Percentiles rank a stretch among this genome's conserved stretches.
These are phyloP conservation scores for Chrysolina americana DNA, from an alignment of 2,888 invertebrate species.

Conservation along the genomic window DNA sequence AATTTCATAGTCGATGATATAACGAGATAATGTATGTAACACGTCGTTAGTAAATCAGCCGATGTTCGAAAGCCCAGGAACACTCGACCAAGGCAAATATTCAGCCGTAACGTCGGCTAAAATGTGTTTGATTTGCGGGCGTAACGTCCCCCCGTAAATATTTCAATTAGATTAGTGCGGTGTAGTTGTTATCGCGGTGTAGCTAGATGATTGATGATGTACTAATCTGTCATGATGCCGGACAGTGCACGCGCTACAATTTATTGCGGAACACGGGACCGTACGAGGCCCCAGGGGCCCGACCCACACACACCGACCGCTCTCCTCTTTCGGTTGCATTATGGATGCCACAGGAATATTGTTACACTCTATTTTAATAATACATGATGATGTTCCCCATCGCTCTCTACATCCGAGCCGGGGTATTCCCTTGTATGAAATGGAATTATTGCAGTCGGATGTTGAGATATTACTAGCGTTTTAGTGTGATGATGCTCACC, in stretches of 20 bases:
- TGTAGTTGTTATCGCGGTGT: slow-evolving; percentile 61
- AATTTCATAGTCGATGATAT: neutral
- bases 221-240: slow-evolving; percentile 69
- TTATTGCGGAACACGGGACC: slow-evolving; percentile 62
- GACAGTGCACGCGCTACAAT: slow-evolving; percentile 65
- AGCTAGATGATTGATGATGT: slow-evolving; percentile 67
- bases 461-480: slow-evolving; percentile 15
- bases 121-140: slow-evolving; percentile 55
- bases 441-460: slow-evolving; percentile 15
- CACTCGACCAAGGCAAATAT: slow-evolving; percentile 3
- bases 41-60: neutral
- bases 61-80: neutral
- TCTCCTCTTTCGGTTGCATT: slow-evolving; percentile 42
- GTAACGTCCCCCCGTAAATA: slow-evolving; percentile 57
- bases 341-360: slow-evolving; percentile 55
- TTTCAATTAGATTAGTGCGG: slow-evolving; percentile 63
- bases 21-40: neutral
- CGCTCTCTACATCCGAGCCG: neutral
- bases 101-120: slow-evolving; percentile 29
- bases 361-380: slow-evolving; percentile 55
- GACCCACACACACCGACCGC: slow-evolving; percentile 34
- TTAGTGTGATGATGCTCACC: neutral
- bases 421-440: slow-evolving; percentile 8
- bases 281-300: slow-evolving; percentile 57
- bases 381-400: slow-evolving; percentile 46